Base-by-base conservation (phyloP, 1,140 invertebrate genomes). In the Cyclina sinensis region DNA sequence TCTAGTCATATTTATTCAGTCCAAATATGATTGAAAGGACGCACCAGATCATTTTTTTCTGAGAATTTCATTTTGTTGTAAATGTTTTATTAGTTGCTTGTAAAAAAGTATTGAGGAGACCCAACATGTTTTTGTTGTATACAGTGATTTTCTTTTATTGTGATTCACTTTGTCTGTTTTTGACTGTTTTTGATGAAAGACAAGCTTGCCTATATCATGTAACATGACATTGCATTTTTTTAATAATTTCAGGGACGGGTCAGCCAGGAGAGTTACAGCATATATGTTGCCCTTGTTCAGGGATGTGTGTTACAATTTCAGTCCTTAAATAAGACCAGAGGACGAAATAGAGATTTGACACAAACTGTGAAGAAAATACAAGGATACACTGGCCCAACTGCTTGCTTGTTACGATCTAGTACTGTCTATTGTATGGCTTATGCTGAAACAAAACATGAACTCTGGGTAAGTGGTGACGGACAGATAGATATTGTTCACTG, bases 401-500 rank as follows among this genome's bases (percentile, higher is more conserved):
- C 27, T 43, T 32, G 76, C 48, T 35, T 68, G 12, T 51, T 87
- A 32, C 48, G 76, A 54, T 62, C 85, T 11, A 9, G 51, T 32
- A 5, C 27, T 9, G 21, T 87, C 0, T 46, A 78, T 39, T 79
- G 85, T 54, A 54, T 87, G 32, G 59, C 85, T 12, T 32, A 62
- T 37, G n/a, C 54, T 35, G 39, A 79, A 18, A 30, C 4, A n/a
- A 79, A 48, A 0, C 21, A 87, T 7, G 85, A 79, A 24, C 4
- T 87, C 11, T 87, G 85, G 85, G 30, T 80, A 16, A 65, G 85
- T 35, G 54, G 32, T 24, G 43, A 68, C 21, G 62, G 57, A 7
- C n/a, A 80, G 27, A 51, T 87, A 46, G 85, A 87, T 35, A 87
- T 87, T 16, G 59, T 87, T n/a, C 30, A 27, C 43, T 62, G 51